phyloP scores from a whole-genome alignment of 2,113 vertebrate genomes.

The Tichodroma muraria region DNA sequence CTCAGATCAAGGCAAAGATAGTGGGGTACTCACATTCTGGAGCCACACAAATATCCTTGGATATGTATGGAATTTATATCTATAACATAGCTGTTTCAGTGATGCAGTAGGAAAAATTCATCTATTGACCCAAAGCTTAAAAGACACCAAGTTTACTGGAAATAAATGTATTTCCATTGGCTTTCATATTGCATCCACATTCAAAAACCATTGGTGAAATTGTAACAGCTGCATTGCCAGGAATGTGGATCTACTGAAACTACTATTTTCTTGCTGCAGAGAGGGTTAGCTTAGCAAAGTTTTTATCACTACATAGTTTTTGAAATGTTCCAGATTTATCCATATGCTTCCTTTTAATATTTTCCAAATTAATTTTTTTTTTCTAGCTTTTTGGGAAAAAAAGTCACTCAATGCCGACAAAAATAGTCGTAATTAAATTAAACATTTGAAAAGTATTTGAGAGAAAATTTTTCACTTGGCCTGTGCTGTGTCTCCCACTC shows the following conservation, averaged over 20 bases:
- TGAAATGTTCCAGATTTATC: not conserved
- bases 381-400: not conserved
- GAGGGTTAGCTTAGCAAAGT: not conserved
- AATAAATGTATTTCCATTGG: not conserved
- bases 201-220: not conserved
- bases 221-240: not conserved
- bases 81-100: not conserved
- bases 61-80: not conserved
- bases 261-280: not conserved
- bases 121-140: not conserved
- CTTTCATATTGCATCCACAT: not conserved
- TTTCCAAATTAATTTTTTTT: not conserved
- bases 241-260: not conserved
- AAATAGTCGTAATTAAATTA: slow-evolving; percentile 2
- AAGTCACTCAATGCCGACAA: not conserved
- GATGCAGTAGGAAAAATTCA: not conserved
- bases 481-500: not conserved
- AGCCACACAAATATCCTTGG: not conserved
- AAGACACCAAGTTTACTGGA: not conserved
- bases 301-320: not conserved
- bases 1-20: not conserved
- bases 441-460: not conserved
- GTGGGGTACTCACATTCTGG: not conserved
- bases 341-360: not conserved
- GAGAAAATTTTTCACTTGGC: not conserved